Evolutionary conservation across 2,888 invertebrate genomes (phyloP), one percentile per base, ranked within the genome.

Genomic region (Tricholauxania praeusta): DNA sequence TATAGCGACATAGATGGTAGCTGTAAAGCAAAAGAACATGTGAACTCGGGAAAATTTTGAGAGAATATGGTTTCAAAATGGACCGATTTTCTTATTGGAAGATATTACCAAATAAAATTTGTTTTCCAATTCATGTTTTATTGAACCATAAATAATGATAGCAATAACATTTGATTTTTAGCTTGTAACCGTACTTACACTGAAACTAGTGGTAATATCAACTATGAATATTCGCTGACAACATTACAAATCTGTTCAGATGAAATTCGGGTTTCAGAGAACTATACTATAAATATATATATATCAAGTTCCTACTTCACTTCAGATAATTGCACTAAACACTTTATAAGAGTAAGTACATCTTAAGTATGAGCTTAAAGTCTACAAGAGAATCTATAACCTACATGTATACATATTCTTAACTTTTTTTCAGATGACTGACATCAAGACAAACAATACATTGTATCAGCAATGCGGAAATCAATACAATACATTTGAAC

Each of bases 281-380:
- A 90, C 84, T 89, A 87, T 80, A 93, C 92, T 0, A 90, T 97
- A 76, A 91, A 94, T 0, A 79, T 94, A 0, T 94, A 93, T 82
- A 91, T 93, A 78, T 84, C 86, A 52, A 59, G 74, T 8, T 88
- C 92, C 62, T 76, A 79, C 12, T 79, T 89, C 10, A 80, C 79
- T 48, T 81, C 85, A 1, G 15, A 19, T 8, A 72, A 72, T 12
- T 74, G 77, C n/a, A 55, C 71, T 0, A 28, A 14, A 0, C 53
- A 72, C 0, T 77, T 69, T 28, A 66, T 85, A 0, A 78, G 76
- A 73, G 85, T 85, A 78, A 72, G 78, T 74, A 32, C 22, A 28
- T 53, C 8, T 53, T n/a, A 53, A 15, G 12, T 17, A 53, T 53
- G 1, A 5, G 14, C 8, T 12, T 5, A 8, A 53, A 17, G 14